phyloP scores from a whole-genome alignment of 1,140 invertebrate genomes.

The Drosophila sucinea region DNA sequence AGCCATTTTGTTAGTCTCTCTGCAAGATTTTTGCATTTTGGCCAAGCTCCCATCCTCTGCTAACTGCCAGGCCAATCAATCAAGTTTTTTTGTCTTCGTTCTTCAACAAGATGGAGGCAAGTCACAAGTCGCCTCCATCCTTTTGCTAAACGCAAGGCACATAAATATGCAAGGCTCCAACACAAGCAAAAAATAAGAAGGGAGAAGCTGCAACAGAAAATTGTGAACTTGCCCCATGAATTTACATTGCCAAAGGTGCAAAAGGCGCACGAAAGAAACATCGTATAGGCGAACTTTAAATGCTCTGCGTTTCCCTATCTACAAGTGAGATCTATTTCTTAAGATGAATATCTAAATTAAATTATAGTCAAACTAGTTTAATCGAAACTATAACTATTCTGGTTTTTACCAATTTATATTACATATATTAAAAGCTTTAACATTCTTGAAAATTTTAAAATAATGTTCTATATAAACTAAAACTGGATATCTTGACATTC shows the following conservation, averaged over 20 bases:
- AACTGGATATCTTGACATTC: too few relatives aligned
- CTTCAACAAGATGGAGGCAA: slow-evolving; percentile 40
- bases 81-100: slow-evolving; percentile 58
- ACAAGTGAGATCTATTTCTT: too few relatives aligned
- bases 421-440: too few relatives aligned
- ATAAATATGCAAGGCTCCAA: slow-evolving; percentile 21
- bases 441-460: too few relatives aligned
- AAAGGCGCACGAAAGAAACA: background rate
- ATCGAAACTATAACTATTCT: too few relatives aligned
- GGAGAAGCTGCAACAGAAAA: slow-evolving; percentile 4
- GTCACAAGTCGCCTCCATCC: slow-evolving; percentile 5
- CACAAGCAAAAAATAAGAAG: background rate
- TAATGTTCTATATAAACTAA: too few relatives aligned
- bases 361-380: too few relatives aligned
- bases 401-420: too few relatives aligned
- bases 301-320: background rate
- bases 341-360: too few relatives aligned
- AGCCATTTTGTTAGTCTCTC: slow-evolving; percentile 37
- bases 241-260: slow-evolving; percentile 21
- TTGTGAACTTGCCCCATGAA: slow-evolving; percentile 15
- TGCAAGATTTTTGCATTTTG: slow-evolving; percentile 6
- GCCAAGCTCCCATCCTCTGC: slow-evolving; percentile 15
- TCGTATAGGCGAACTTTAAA: background rate
- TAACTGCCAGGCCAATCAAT: slow-evolving; percentile 67
- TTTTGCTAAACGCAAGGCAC: slow-evolving; percentile 5